Evolutionary conservation across 2,113 vertebrate genomes (phyloP), one percentile per base, ranked within the genome.

Genomic region (Lepus europaeus): DNA sequence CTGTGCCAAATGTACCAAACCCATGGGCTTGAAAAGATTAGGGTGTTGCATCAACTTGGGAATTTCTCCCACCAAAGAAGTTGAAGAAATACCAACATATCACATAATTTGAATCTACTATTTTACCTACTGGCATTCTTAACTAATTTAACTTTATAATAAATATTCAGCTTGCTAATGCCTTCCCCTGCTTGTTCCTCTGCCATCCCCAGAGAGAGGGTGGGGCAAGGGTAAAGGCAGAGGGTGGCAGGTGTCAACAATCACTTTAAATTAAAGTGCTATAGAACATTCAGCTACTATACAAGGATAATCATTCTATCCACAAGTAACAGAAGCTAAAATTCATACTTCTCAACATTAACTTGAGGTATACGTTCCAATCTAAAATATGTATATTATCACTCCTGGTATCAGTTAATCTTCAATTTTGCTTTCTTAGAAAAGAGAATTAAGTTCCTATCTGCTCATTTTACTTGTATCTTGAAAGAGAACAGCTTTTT

Each of bases 401-500:
- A 27, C 23, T 87, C 56, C 51, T 70, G 9, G 33, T 76, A 77
- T 76, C 13, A 89, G 2, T 76, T 69, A 89, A 56, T 87, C 39
- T 92, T 91, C 4, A 6, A 59, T 69, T 93, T 84, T 84, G 73
- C 82, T 93, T 78, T 93, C 87, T 17, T 80, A 80, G n/a, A 74
- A 84, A 83, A 31, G 25, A 84, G 27, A 84, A 70, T 59, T 69
- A 90, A 84, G 25, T 63, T 88, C n/a, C 61, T 81, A 74, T 14
- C 66, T 73, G 45, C 16, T 93, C n/a, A n/a, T 69, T 87, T 95
- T 68, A 59, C 74, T 79, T 77, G 63, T 56, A 89, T 83, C 77
- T 73, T n/a, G 36, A 90, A 77, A 87, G 29, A 91, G 16, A 70
- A 2, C 80, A 10, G 31, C 17, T 69, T 78, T 59, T 91, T 79